These are phyloP conservation scores for Jordanella pulchra DNA, from an alignment of 2,797 vertebrate species.

Conservation along the genomic window DNA sequence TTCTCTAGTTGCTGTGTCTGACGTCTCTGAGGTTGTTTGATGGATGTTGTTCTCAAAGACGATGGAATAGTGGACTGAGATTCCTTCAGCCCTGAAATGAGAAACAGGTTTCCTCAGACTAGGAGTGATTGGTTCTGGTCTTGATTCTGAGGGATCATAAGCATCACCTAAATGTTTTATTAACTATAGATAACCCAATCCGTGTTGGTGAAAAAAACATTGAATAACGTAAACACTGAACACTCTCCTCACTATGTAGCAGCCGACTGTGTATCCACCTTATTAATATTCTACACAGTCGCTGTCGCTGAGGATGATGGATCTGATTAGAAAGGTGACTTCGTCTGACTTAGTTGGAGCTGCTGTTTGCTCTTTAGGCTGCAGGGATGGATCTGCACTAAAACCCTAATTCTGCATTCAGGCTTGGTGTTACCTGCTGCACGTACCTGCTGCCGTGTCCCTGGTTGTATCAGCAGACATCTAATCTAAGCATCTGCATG, in stretches of 20 bases:
- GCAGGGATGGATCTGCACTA: neutral
- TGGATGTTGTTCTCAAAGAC: conserved; percentile 81
- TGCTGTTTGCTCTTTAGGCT: neutral
- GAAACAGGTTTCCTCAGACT: conserved; percentile 4
- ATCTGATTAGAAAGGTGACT: neutral
- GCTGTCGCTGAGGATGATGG: neutral
- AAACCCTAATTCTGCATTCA: neutral
- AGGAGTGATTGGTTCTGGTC: neutral
- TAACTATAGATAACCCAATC: neutral
- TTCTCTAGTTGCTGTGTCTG: conserved; percentile 30
- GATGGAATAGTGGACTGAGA: conserved; percentile 81
- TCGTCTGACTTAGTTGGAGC: neutral
- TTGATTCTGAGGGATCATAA: neutral
- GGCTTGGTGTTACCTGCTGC: neutral
- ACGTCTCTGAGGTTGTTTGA: conserved; percentile 69
- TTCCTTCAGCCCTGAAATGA: conserved; percentile 81
- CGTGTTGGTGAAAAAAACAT: neutral
- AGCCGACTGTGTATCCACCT: neutral
- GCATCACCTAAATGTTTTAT: neutral
- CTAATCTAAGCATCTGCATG: neutral
- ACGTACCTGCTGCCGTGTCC: too few species aligned
- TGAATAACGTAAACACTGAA: neutral
- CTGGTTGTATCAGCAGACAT: too few species aligned
- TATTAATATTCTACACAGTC: neutral
- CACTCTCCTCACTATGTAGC: neutral